Evolutionary conservation across 1,140 invertebrate genomes (phyloP), one percentile per base, ranked within the genome.

Genomic region (Brachionus koreanus): DNA sequence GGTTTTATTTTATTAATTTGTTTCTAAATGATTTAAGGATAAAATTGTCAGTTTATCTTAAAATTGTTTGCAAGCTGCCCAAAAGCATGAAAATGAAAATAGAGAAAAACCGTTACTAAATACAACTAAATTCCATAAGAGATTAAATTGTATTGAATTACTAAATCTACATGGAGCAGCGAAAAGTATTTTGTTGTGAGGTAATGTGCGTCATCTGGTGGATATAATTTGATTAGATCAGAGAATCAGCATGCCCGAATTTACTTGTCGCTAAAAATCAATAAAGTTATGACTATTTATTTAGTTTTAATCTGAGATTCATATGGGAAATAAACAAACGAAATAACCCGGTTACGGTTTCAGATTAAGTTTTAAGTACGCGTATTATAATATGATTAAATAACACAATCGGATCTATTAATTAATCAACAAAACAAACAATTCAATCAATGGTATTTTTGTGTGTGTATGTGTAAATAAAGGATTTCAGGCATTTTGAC

Each of bases 341-440:
- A 25, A 57, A 57, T 57, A 9, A 9, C 49, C 49, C n/a, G 49
- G 49, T 52, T 52, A 25, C 19, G 49, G 49, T 57, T 57, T 19
- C 49, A 57, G 49, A 57, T 57, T 57, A 57, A 65, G 63, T 65
- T 65, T 37, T 65, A 33, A n/a, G 13, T 65, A 33, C 13, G 33
- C 33, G 63, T 35, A 33, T 65, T 13, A n/a, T 29, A 33, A 65
- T 65, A 65, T 65, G 63, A 65, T 65, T 65, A 65, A 65, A 35
- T 65, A 65, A 65, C 63, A 33, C 25, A 65, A 65, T 65, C 63
- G 63, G 63, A 65, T 65, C 25, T 65, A 65, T 65, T 65, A 65
- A 65, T 65, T 65, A 65, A 65, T 65, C 63, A 33, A 33, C 25
- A 33, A 65, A 65, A 65, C 33, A 65, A 65, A 65, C 63, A 65